Conservation (phyloP, 2,113 vertebrate species). For the Tragelaphus buxtoni region DNA sequence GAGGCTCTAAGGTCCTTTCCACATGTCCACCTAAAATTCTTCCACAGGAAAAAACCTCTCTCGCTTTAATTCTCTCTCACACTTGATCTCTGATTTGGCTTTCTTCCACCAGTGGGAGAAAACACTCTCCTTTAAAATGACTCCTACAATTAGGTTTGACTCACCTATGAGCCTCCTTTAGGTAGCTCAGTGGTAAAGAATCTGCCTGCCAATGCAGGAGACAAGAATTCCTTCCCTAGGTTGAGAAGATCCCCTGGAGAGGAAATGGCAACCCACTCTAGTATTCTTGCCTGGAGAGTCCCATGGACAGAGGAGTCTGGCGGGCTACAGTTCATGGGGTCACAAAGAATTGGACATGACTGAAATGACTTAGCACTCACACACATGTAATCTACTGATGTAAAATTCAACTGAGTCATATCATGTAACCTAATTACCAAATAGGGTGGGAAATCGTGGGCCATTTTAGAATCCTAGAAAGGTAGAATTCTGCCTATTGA, state of each 20-base stretch:
- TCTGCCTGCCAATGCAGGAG: neutral
- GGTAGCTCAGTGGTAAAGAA: neutral
- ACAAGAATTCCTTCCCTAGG: neutral
- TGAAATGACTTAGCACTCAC: neutral
- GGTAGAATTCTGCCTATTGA: neutral
- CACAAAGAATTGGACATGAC: neutral
- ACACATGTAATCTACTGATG: neutral
- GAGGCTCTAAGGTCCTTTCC: neutral
- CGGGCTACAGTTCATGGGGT: neutral
- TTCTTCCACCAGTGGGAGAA: neutral
- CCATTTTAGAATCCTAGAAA: neutral
- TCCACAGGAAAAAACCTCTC: neutral
- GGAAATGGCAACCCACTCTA: neutral
- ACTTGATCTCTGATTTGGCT: neutral
- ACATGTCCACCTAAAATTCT: neutral
- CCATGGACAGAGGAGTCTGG: neutral
- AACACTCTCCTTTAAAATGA: neutral
- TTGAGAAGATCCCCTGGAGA: neutral
- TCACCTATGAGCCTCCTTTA: neutral
- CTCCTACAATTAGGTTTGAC: neutral
- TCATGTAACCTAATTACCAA: neutral
- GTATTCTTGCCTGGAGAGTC: neutral
- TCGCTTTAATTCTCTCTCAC: neutral
- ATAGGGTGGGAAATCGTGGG: accelerated
- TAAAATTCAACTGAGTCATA: neutral